Conservation (phyloP, 1,140 invertebrate genomes). For the Drosophila arizonae region DNA sequence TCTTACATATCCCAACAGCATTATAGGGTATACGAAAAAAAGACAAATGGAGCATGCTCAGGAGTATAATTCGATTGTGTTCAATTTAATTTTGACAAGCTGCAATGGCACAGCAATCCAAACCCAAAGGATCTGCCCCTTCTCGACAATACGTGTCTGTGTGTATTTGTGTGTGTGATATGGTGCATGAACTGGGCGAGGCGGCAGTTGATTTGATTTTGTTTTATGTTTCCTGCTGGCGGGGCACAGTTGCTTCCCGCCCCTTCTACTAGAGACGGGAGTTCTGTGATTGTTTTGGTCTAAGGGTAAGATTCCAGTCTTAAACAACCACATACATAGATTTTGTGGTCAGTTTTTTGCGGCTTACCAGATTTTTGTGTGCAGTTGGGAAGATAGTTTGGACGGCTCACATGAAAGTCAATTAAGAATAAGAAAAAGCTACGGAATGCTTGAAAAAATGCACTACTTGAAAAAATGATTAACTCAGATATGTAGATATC, state of each 20-base stretch:
- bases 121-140: conserved; percentile 29
- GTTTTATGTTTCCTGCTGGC: conserved; percentile 76
- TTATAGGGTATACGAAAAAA: conserved; percentile 23
- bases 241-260: conserved; percentile 36
- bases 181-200: conserved; percentile 39
- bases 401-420: conserved; percentile 1
- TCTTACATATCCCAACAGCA: background rate
- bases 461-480: too few species aligned
- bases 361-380: conserved; percentile 49
- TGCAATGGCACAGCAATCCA: conserved; percentile 65
- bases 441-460: too few species aligned
- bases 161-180: conserved; percentile 26
- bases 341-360: conserved; percentile 66
- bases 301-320: conserved; percentile 18
- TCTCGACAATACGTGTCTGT: background rate
- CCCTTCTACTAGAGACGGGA: conserved; percentile 18
- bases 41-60: conserved; percentile 75
- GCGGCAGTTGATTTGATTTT: conserved; percentile 76
- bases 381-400: conserved; percentile 39
- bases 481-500: too few species aligned
- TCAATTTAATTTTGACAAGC: conserved; percentile 83
- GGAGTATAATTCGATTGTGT: conserved; percentile 82
- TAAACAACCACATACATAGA: conserved; percentile 38
- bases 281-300: background rate
- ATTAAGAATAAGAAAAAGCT: background rate